Conservation (phyloP, 2,113 vertebrate genomes). For the Plotosus lineatus region DNA sequence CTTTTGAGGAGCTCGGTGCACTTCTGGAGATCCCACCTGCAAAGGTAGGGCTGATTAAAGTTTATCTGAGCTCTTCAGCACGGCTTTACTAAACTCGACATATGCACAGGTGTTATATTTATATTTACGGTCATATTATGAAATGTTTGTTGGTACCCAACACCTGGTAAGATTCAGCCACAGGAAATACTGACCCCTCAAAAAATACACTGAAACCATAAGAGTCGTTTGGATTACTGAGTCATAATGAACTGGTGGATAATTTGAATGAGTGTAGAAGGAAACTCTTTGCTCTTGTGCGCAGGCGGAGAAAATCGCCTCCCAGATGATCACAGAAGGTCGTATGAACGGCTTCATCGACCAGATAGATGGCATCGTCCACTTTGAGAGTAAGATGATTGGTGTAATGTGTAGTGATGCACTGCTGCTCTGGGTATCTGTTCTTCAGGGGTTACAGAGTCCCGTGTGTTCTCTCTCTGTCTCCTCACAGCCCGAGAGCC, state of each 20-base stretch:
- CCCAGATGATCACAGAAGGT: constrained; percentile 99
- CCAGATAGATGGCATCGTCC: constrained; percentile 97
- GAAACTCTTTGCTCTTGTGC: constrained; percentile 35
- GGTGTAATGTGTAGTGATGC: too few relatives aligned
- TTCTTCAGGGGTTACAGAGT: neutral
- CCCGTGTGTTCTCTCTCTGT: neutral
- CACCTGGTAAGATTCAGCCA: neutral
- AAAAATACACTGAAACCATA: too few relatives aligned
- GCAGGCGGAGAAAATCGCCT: constrained; percentile 97
- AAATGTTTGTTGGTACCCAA: too few relatives aligned
- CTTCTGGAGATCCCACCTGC: constrained; percentile 97
- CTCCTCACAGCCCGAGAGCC: constrained; percentile 98
- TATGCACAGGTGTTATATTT: too few relatives aligned
- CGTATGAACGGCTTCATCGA: constrained; percentile 99
- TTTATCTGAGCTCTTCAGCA: neutral
- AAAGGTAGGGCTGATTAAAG: constrained; percentile 76
- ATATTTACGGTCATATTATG: too few relatives aligned
- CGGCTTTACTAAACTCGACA: too few relatives aligned
- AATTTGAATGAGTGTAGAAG: too few relatives aligned
- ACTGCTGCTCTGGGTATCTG: neutral
- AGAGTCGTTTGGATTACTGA: too few relatives aligned
- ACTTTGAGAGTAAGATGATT: constrained; percentile 99
- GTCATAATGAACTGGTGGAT: too few relatives aligned
- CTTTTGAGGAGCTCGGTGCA: constrained; percentile 96
- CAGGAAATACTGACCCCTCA: neutral